Evolutionary conservation across 2,888 invertebrate genomes (phyloP).

Genomic region (Heliconius aoede): DNA sequence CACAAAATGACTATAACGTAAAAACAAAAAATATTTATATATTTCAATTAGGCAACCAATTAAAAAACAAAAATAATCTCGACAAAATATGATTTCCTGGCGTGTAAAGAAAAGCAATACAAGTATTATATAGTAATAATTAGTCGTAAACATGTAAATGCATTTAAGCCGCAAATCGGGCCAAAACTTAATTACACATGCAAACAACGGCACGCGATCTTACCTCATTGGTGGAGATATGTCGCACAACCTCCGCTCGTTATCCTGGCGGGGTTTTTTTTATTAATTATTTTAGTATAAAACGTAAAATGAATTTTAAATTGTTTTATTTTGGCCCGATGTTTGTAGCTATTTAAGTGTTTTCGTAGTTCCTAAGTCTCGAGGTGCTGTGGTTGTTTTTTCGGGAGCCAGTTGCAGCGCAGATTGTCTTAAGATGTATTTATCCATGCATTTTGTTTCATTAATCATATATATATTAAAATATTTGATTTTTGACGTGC

Average conservation of each 20-base stretch:
- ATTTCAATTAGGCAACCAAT: neutral
- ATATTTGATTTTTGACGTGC: too few relatives aligned
- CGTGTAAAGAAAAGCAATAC: slow-evolving; percentile 9
- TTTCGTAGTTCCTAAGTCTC: too few relatives aligned
- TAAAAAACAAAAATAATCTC: neutral
- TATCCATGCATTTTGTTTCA: too few relatives aligned
- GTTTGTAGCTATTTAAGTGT: too few relatives aligned
- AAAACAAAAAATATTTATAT: too few relatives aligned
- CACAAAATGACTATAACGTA: too few relatives aligned
- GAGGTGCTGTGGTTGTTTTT: too few relatives aligned
- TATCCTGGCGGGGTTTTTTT: neutral
- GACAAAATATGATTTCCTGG: slow-evolving; percentile 7
- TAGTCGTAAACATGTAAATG: slow-evolving; percentile 12
- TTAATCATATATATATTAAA: too few relatives aligned
- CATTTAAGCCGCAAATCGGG: slow-evolving; percentile 13
- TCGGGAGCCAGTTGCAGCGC: too few relatives aligned
- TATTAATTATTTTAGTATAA: too few relatives aligned
- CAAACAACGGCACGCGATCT: slow-evolving; percentile 17
- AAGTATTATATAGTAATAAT: slow-evolving; percentile 12
- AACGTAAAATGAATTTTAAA: too few relatives aligned
- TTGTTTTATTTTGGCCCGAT: neutral
- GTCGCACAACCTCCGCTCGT: neutral
- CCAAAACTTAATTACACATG: slow-evolving; percentile 19
- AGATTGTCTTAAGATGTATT: too few relatives aligned
- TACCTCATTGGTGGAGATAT: slow-evolving; percentile 12